Percentiles rank a stretch among this genome's conserved stretches.
Conservation (phyloP, 2,113 vertebrate genomes). For the Leptodactylus fuscus region DNA sequence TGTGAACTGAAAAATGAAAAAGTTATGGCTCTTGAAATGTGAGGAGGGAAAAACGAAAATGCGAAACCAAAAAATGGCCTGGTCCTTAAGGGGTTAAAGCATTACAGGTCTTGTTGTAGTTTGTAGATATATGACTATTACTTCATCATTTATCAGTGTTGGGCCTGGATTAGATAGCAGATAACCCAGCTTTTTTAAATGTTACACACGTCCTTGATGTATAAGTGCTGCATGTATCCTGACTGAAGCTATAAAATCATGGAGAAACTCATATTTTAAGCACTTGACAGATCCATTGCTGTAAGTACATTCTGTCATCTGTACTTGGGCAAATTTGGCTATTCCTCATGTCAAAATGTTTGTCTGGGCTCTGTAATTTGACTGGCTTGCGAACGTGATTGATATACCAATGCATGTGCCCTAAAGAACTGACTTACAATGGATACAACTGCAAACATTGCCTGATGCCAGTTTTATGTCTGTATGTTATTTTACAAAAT, state of each 20-base stretch:
- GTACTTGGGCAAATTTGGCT: slow-evolving; percentile 42
- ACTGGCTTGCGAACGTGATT: slow-evolving; percentile 44
- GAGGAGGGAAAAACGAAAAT: no score
- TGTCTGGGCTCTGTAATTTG: slow-evolving; percentile 43
- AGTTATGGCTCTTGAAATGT: no score
- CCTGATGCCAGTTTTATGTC: neutral
- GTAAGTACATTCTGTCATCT: slow-evolving; percentile 50
- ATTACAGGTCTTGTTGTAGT: no score
- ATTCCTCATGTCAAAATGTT: slow-evolving; percentile 41
- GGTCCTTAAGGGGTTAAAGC: no score
- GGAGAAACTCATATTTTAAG: slow-evolving; percentile 37
- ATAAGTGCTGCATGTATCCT: neutral
- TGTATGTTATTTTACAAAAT: neutral
- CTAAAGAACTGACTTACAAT: slow-evolving; percentile 26
- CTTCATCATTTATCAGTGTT: neutral
- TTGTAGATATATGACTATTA: no score
- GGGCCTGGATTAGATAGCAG: slow-evolving; percentile 4
- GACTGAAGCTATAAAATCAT: slow-evolving; percentile 44
- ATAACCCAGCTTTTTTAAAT: neutral
- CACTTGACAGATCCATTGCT: slow-evolving; percentile 50
- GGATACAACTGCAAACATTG: neutral
- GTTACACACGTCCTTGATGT: neutral
- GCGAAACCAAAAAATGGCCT: no score
- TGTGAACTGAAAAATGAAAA: no score
- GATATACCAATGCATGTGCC: slow-evolving; percentile 33